Base-by-base conservation (phyloP, 2,797 vertebrate species). In the Liparis tanakae region DNA sequence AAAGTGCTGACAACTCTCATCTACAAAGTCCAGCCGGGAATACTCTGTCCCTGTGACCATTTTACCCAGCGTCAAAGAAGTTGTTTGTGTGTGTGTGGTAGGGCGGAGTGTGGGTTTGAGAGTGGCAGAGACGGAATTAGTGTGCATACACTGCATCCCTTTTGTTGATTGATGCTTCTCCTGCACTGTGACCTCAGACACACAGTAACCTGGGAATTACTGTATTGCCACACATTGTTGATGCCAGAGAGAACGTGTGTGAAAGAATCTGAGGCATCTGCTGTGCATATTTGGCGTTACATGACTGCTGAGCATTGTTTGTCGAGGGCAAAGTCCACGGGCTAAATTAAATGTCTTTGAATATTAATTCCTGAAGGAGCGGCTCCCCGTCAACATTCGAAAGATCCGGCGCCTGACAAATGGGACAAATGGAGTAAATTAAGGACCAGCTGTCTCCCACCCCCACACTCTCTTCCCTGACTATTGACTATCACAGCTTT, bases 401-500 rank as follows among this genome's bases (percentile, higher is more conserved):
- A 67, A 83, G 72, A 56, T 83, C 76, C 80, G 76, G 62, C 20
- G 18, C 67, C 86, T 83, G 87, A 90, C 89, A 90, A 91, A 87
- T 85, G 75, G 86, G 76, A 90, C 88, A 92, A 90, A 90, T 88
- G 84, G 85, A 74, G 53, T 86, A 87, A 87, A 89, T 91, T 86
- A 90, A 75, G 85, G 87, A 82, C 71, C 79, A 71, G 79, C 74
- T 81, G 78, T 88, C 70, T 80, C 81, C 78, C 78, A 59, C 70
- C 76, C 82, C 67, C 74, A 71, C 73, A 13, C 74, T 71, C 74
- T 73, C 81, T 36, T 67, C 71, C 56, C 84, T 58, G 62, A 74
- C 83, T 90, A 88, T 89, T 89, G 88, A 85, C 83, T 87, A 88
- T 87, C 81, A 84, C 86, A 89, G 87, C 87, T 91, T 92, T 88